These are phyloP conservation scores for Heliothis subflexa DNA, from an alignment of 1,140 invertebrate genomes.

Conservation along the genomic window DNA sequence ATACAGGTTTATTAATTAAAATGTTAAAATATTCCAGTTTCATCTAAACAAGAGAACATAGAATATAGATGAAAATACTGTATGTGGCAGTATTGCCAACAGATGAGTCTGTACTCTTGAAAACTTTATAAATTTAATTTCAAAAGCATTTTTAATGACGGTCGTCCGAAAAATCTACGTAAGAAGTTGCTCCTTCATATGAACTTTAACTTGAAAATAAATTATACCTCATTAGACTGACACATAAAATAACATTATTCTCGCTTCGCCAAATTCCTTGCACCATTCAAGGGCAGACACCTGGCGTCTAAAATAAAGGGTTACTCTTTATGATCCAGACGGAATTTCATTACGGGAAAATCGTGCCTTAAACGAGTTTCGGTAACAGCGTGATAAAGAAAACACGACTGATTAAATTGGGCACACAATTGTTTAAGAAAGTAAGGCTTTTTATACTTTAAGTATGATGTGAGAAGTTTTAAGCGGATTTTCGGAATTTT, in stretches of 20 bases:
- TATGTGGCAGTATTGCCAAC: too few species aligned
- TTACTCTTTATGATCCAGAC: conserved; percentile 57
- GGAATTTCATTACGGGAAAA: conserved; percentile 65
- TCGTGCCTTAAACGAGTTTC: conserved; percentile 58
- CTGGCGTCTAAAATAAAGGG: conserved; percentile 60
- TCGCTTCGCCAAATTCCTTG: background rate
- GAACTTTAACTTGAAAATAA: too few species aligned
- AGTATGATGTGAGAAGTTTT: conserved; percentile 26
- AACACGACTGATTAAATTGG: conserved; percentile 47
- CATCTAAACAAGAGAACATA: too few species aligned
- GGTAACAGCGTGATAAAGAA: conserved; percentile 49
- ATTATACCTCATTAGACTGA: too few species aligned
- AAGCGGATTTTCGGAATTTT: conserved; percentile 17
- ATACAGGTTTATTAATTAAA: too few species aligned
- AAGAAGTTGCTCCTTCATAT: too few species aligned
- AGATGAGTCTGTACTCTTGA: too few species aligned
- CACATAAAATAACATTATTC: background rate
- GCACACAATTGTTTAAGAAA: conserved; percentile 28
- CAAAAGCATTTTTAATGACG: too few species aligned
- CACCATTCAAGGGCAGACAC: conserved; percentile 35
- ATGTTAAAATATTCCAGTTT: too few species aligned
- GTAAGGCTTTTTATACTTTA: conserved; percentile 16
- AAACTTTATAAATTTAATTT: too few species aligned
- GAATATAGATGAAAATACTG: too few species aligned
- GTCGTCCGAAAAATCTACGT: too few species aligned